Evolutionary conservation across 2,888 invertebrate genomes (phyloP).

Genomic region (Stenodera caucasica): DNA sequence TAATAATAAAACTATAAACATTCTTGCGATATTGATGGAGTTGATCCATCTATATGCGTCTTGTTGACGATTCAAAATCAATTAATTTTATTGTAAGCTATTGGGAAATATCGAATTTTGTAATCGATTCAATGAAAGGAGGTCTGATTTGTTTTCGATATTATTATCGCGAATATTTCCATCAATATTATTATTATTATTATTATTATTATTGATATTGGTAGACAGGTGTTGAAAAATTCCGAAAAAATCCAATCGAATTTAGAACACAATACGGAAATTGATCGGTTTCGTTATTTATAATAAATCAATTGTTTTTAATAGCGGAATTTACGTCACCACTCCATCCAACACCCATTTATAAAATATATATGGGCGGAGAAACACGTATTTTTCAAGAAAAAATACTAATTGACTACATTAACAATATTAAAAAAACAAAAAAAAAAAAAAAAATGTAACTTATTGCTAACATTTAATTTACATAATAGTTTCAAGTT

Average conservation of each 20-base stretch:
- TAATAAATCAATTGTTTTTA: slow-evolving; percentile 1
- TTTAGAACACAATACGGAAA: slow-evolving; percentile 1
- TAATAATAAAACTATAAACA: not conserved
- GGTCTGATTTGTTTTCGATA: not conserved
- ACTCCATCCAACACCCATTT: not conserved
- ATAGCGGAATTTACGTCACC: not conserved
- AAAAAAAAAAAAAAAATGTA: slow-evolving; percentile 8
- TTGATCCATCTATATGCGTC: not conserved
- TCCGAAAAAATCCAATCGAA: not conserved
- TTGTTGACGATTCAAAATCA: slow-evolving; percentile 2
- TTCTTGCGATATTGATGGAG: not conserved
- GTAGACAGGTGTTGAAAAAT: slow-evolving; percentile 2
- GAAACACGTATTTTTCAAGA: slow-evolving; percentile 4
- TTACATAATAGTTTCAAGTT: slow-evolving; percentile 10
- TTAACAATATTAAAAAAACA: too few relatives aligned
- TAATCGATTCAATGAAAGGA: not conserved
- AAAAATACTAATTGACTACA: slow-evolving; percentile 6
- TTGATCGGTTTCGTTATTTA: not conserved
- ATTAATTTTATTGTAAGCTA: too few relatives aligned
- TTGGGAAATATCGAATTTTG: too few relatives aligned
- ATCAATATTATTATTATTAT: too few relatives aligned
- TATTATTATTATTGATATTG: too few relatives aligned
- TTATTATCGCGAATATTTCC: not conserved
- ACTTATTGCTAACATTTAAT: slow-evolving; percentile 11
- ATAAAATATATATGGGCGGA: slow-evolving; percentile 4